Evolutionary conservation across 2,797 vertebrate species (phyloP).

Genomic region (Hydrophis major): DNA sequence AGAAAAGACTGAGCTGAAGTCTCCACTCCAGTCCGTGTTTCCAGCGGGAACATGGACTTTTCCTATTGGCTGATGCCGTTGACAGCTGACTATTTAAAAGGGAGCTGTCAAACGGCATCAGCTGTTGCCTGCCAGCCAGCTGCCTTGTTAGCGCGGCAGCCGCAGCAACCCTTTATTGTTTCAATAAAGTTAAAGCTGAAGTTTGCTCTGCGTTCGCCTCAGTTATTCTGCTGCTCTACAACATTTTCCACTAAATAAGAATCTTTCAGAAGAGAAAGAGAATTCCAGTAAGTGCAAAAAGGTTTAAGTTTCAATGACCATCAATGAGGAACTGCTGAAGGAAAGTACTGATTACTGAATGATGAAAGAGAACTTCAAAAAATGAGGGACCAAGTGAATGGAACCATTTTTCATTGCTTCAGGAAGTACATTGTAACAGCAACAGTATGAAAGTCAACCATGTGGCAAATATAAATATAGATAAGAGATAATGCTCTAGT

Average conservation of each 20-base stretch:
- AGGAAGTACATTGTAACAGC: background rate
- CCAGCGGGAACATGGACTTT: no score
- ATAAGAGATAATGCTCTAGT: background rate
- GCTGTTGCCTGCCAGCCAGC: no score
- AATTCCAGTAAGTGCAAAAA: background rate
- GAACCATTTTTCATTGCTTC: background rate
- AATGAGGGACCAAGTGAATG: background rate
- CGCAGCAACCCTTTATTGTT: no score
- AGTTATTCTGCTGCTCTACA: no score
- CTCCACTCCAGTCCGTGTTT: no score
- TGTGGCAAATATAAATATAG: background rate
- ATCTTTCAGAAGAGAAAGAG: background rate
- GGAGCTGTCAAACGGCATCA: no score
- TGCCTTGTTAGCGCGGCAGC: no score
- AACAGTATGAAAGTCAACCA: background rate
- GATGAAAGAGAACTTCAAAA: background rate
- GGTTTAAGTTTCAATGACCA: background rate
- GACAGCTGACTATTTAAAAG: no score
- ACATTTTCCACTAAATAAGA: background rate
- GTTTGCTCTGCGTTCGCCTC: no score
- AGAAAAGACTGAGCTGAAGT: no score
- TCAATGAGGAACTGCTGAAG: background rate
- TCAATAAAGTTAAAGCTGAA: no score
- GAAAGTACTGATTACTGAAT: background rate
- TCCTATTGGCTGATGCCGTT: no score